Conservation (phyloP, 2,797 vertebrate genomes). For the Phyllotis vaccarum region DNA sequence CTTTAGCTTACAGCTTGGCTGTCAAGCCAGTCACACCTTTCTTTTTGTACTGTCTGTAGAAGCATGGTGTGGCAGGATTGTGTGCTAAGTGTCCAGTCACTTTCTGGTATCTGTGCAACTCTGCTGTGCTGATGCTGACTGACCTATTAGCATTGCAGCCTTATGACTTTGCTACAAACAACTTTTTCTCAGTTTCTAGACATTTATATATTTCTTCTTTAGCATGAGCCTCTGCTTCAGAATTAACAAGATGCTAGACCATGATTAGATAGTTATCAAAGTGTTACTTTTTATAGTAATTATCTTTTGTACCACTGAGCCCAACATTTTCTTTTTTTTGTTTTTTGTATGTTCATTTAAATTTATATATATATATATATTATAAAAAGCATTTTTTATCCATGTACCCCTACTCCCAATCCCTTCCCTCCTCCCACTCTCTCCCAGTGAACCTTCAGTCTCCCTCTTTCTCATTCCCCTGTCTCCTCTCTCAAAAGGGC, state of each 20-base stretch:
- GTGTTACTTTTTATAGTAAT: neutral
- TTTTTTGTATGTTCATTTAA: too few relatives aligned
- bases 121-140: neutral
- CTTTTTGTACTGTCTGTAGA: neutral
- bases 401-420: too few relatives aligned
- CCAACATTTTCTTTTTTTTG: neutral
- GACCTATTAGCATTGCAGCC: neutral
- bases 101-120: neutral
- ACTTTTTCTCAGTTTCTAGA: neutral
- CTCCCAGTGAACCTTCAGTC: too few relatives aligned
- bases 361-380: too few relatives aligned
- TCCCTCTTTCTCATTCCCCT: too few relatives aligned
- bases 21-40: too few relatives aligned
- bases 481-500: too few relatives aligned
- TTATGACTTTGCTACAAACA: neutral
- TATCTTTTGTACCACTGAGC: neutral
- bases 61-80: neutral
- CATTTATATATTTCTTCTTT: neutral
- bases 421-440: too few relatives aligned
- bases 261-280: neutral
- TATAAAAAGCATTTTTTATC: too few relatives aligned
- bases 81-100: neutral
- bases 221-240: neutral
- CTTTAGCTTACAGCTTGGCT: too few relatives aligned
- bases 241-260: neutral